Evolutionary conservation across 2,797 vertebrate species (phyloP).

Genomic region (Brachyrhaphis roseni): DNA sequence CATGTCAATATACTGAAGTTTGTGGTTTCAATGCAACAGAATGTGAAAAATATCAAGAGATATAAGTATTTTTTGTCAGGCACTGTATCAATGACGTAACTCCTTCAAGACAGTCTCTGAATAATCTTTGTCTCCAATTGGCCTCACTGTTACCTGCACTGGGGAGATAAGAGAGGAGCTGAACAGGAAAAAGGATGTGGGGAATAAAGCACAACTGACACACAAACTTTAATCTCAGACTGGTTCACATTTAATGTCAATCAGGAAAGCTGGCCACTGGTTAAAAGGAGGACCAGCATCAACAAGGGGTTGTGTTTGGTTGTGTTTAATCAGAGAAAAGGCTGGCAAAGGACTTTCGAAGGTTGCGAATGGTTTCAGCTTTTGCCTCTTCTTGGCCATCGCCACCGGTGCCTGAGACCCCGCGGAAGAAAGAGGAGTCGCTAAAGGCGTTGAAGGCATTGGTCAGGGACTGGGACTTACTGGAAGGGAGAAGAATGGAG

Average conservation of each 20-base stretch:
- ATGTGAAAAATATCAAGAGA: background rate
- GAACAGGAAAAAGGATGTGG: conserved; percentile 56
- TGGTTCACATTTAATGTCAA: conserved; percentile 75
- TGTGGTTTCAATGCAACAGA: background rate
- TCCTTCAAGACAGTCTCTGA: conserved; percentile 61
- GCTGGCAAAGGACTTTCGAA: conserved; percentile 98
- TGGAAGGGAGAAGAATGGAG: conserved; percentile 52
- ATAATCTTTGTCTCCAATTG: conserved; percentile 67
- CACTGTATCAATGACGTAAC: conserved; percentile 68
- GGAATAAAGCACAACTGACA: conserved; percentile 78
- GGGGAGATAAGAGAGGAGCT: conserved; percentile 59
- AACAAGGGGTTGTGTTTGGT: conserved; percentile 11
- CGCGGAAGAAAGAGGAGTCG: conserved; percentile 88
- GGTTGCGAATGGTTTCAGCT: conserved; percentile 96
- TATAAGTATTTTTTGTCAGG: background rate
- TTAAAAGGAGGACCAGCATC: conserved; percentile 42
- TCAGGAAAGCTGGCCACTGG: conserved; percentile 67
- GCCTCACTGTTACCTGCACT: conserved; percentile 77
- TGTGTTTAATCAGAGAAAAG: conserved; percentile 92
- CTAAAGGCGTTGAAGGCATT: conserved; percentile 95
- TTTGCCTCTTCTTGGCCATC: conserved; percentile 92
- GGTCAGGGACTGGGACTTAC: conserved; percentile 98
- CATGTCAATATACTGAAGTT: background rate
- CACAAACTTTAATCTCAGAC: conserved; percentile 78
- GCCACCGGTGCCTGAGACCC: conserved; percentile 67